phyloP scores from a whole-genome alignment of 2,888 invertebrate species.

The Palloptera scutellata region DNA sequence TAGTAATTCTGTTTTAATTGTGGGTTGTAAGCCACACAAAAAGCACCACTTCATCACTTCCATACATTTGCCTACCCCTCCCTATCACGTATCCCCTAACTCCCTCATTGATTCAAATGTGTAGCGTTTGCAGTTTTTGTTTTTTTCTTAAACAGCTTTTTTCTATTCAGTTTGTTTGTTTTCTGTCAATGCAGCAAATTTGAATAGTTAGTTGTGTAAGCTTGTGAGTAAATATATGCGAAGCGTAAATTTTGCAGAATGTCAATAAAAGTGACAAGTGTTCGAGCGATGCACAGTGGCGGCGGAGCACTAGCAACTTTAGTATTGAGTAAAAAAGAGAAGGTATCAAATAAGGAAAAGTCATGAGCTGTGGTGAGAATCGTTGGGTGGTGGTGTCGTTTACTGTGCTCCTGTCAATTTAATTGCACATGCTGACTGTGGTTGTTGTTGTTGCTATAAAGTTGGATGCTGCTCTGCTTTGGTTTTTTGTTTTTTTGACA shows the following conservation, averaged over 20 bases:
- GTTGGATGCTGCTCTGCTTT: background rate
- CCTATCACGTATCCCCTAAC: background rate
- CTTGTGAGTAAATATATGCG: constrained; percentile 8
- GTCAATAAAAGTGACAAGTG: constrained; percentile 30
- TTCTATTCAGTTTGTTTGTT: background rate
- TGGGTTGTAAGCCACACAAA: constrained; percentile 1
- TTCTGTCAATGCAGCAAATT: constrained; percentile 17
- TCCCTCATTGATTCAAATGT: background rate
- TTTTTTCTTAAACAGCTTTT: background rate
- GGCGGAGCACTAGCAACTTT: background rate
- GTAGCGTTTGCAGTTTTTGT: background rate
- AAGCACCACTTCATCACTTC: background rate
- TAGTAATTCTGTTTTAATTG: constrained; percentile 19
- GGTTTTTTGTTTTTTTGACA: constrained; percentile 9
- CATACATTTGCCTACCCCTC: background rate
- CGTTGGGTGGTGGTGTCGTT: constrained; percentile 6
- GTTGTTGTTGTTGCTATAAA: background rate
- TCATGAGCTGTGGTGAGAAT: no score
- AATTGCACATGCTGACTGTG: constrained; percentile 27
- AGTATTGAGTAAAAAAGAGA: background rate
- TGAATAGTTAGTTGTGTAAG: constrained; percentile 13
- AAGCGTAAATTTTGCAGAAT: constrained; percentile 35
- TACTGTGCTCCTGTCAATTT: constrained; percentile 25
- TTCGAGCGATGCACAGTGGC: background rate
- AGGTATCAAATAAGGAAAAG: no score